A percentile compares a stretch with the other conserved stretches of the same genome.
These are phyloP conservation scores for Pollimyrus isidori DNA, from an alignment of 2,113 vertebrate species.

Conservation along the genomic window DNA sequence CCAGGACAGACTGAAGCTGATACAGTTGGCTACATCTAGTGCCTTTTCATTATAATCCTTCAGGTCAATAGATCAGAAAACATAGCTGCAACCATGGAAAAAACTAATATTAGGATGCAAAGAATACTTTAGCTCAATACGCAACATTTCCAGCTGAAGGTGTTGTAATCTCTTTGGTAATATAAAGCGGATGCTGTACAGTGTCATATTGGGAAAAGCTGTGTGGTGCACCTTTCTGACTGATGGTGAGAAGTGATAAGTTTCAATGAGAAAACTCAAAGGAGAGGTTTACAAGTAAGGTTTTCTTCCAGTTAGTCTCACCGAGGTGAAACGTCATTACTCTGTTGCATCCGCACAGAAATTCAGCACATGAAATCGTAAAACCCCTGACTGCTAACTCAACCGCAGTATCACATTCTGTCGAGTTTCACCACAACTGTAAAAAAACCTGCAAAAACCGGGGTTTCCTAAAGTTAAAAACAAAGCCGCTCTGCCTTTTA, in stretches of 20 bases:
- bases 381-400: neutral
- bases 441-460: neutral
- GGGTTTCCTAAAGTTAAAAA: slow-evolving; percentile 1
- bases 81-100: neutral
- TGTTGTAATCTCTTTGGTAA: neutral
- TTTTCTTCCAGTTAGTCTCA: neutral
- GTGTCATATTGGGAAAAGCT: neutral
- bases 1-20: neutral
- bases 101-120: neutral
- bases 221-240: neutral
- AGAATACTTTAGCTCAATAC: neutral
- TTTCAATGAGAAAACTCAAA: neutral
- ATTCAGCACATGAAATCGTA: neutral
- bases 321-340: neutral
- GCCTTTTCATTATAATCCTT: neutral
- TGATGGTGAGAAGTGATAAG: neutral
- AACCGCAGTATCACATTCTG: neutral
- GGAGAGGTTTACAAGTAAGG: neutral
- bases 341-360: neutral
- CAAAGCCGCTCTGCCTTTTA: neutral
- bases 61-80: neutral
- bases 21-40: neutral
- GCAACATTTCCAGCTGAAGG: neutral
- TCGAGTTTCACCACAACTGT: neutral
- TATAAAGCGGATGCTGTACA: neutral